A percentile compares a stretch with the other conserved stretches of the same genome.
Evolutionary conservation across 2,113 vertebrate genomes (phyloP).

Genomic region (Sinocyclocheilus maitianheensis): DNA sequence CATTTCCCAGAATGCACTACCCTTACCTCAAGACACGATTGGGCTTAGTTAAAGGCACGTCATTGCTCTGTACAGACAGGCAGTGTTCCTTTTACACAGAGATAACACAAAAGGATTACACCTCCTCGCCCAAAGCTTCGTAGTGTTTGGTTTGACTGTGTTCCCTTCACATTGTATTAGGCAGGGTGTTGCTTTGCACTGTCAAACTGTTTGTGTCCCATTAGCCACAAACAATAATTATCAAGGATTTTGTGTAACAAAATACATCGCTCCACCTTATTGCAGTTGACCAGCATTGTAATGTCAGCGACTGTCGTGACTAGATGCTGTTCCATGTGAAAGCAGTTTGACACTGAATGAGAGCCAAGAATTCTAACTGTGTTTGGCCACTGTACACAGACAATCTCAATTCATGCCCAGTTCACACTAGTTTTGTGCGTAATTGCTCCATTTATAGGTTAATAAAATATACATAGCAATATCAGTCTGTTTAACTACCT

Average conservation of each 20-base stretch:
- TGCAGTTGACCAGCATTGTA: not conserved
- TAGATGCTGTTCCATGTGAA: not conserved
- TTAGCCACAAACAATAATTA: not conserved
- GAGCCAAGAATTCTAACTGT: not conserved
- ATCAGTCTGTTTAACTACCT: not conserved
- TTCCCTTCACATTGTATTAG: not conserved
- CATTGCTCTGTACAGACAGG: not conserved
- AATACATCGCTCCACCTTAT: not conserved
- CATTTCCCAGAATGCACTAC: not conserved
- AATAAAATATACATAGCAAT: not conserved
- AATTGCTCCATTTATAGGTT: not conserved
- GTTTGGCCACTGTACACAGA: not conserved
- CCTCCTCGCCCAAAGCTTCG: not conserved
- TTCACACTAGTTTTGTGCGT: not conserved
- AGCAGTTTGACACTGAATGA: not conserved
- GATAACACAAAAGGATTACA: not conserved
- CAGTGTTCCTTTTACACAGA: not conserved
- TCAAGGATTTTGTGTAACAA: not conserved
- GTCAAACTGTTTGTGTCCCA: not conserved
- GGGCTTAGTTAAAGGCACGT: not conserved
- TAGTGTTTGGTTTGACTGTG: not conserved
- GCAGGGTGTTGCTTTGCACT: not conserved
- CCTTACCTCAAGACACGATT: constrained; percentile 22
- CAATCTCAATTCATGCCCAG: not conserved
- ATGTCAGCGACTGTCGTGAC: not conserved